These are phyloP conservation scores for Seira musarum DNA, from an alignment of 2,888 invertebrate species.

Conservation along the genomic window DNA sequence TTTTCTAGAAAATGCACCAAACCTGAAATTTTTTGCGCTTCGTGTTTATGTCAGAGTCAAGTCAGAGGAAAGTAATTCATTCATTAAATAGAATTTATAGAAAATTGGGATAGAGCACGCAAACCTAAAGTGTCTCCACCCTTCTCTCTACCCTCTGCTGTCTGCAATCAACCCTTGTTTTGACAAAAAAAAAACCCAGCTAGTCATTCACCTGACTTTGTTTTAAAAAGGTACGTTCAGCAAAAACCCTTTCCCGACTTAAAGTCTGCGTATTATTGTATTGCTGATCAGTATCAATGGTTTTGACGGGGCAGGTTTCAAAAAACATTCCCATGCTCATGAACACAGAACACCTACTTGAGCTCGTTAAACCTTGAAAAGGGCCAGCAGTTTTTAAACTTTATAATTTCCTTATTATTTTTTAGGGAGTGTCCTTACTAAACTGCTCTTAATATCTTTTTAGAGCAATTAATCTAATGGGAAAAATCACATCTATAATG, in stretches of 20 bases:
- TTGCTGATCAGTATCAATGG: conserved; percentile 6
- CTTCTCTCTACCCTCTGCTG: conserved; percentile 2
- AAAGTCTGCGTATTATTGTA: too few relatives aligned
- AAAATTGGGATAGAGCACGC: conserved; percentile 26
- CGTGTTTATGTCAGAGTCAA: conserved; percentile 13
- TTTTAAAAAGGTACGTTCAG: too few relatives aligned
- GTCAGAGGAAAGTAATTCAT: conserved; percentile 15
- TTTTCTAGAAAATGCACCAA: neutral
- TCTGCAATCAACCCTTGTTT: too few relatives aligned
- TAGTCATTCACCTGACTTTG: too few relatives aligned
- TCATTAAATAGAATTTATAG: conserved; percentile 11
- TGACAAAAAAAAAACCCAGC: too few relatives aligned
- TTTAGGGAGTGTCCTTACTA: conserved; percentile 5
- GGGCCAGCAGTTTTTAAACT: neutral
- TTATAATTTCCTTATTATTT: neutral
- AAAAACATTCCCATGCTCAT: neutral
- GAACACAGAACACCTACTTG: neutral
- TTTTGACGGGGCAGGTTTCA: neutral
- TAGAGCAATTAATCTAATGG: conserved; percentile 9
- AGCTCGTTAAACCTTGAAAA: conserved; percentile 1
- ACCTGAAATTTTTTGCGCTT: neutral
- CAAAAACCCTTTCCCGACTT: neutral
- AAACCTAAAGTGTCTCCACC: conserved; percentile 21
- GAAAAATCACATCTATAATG: conserved; percentile 3
- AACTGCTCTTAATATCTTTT: neutral